Conservation (phyloP, 1,140 invertebrate genomes). For the Drosophila lowei region DNA sequence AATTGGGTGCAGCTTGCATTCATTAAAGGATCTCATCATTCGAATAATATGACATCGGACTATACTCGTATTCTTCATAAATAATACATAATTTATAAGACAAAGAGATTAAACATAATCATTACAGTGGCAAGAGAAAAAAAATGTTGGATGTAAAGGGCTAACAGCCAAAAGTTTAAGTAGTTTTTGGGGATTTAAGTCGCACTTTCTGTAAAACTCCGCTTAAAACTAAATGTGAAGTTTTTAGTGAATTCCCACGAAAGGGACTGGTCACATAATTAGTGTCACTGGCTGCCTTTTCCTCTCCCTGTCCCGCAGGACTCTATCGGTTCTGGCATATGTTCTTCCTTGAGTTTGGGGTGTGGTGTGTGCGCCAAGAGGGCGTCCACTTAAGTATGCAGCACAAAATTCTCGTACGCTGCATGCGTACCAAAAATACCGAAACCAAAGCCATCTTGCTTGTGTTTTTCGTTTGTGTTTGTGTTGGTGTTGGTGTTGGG, state of each 20-base stretch:
- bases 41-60: too few relatives aligned
- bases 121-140: too few relatives aligned
- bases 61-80: too few relatives aligned
- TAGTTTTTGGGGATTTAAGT: background rate
- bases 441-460: conserved; percentile 44
- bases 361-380: conserved; percentile 3
- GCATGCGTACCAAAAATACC: conserved; percentile 63
- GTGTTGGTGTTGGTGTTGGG: conserved; percentile 12
- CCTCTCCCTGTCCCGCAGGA: background rate
- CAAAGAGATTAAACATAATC: too few relatives aligned
- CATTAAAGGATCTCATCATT: too few relatives aligned
- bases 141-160: background rate
- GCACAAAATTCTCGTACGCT: conserved; percentile 68
- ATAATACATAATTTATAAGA: too few relatives aligned
- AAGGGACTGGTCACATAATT: conserved; percentile 44
- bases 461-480: conserved; percentile 16
- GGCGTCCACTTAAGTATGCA: conserved; percentile 73
- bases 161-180: background rate
- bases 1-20: too few relatives aligned
- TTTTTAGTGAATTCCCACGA: background rate
- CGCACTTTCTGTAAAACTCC: background rate
- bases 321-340: conserved; percentile 23
- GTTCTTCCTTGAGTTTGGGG: conserved; percentile 6
- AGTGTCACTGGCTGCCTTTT: conserved; percentile 25
- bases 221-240: conserved; percentile 4